Evolutionary conservation across 2,797 vertebrate species (phyloP).

Genomic region (Xyrichtys novacula): DNA sequence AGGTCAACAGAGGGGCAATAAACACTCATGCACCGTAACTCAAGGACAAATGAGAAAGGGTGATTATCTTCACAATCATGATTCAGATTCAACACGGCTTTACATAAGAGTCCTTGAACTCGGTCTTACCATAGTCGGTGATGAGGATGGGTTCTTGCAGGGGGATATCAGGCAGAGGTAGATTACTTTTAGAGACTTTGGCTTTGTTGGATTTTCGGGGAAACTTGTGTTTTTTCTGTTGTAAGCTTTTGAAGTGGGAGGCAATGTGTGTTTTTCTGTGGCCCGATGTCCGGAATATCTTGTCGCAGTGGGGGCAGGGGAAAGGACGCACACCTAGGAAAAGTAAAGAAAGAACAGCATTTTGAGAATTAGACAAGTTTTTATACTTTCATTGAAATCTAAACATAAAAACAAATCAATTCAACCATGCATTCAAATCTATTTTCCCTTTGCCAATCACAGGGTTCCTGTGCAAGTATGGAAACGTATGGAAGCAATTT

Average conservation of each 20-base stretch:
- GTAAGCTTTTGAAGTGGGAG: constrained; percentile 95
- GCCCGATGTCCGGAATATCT: constrained; percentile 97
- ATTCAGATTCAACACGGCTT: neutral
- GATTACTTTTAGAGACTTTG: constrained; percentile 89
- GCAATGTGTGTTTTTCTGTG: constrained; percentile 97
- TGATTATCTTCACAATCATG: neutral
- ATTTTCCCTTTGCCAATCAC: constrained; percentile 13
- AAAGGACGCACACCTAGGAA: constrained; percentile 93
- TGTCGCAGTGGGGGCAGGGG: constrained; percentile 97
- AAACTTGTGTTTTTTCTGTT: constrained; percentile 93
- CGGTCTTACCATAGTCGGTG: constrained; percentile 92
- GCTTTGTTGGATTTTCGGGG: constrained; percentile 91
- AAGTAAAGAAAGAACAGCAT: constrained; percentile 11
- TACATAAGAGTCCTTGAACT: neutral
- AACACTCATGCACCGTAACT: neutral
- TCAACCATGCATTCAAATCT: no score
- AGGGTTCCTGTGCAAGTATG: no score
- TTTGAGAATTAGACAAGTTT: constrained; percentile 38
- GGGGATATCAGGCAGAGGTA: constrained; percentile 93
- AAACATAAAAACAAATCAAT: neutral
- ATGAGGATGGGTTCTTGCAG: constrained; percentile 98
- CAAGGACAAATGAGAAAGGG: neutral
- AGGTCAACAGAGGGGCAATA: neutral
- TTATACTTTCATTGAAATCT: no score
- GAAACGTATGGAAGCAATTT: no score